phyloP scores from a whole-genome alignment of 2,797 vertebrate species.

The Melanogrammus aeglefinus region DNA sequence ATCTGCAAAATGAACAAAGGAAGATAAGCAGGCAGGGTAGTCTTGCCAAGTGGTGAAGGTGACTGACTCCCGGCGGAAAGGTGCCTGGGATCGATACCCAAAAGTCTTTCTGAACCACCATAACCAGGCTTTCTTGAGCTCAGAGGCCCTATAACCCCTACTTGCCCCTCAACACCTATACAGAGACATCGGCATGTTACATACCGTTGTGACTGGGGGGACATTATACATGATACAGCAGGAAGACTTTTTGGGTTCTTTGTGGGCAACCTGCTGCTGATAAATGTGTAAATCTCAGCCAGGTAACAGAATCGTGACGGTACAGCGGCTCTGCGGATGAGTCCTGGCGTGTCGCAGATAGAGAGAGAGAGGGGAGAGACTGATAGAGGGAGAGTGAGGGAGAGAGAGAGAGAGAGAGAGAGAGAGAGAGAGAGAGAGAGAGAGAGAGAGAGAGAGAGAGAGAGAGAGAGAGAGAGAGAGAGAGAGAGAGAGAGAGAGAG shows the following conservation, averaged over 20 bases:
- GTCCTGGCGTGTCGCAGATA: slow-evolving; percentile 51
- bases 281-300: slow-evolving; percentile 46
- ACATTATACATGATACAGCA: background rate
- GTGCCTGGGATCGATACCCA: too few relatives aligned
- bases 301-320: slow-evolving; percentile 50
- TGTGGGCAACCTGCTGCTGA: slow-evolving; percentile 41
- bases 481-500: slow-evolving; percentile 14
- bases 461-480: slow-evolving; percentile 19
- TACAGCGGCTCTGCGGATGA: slow-evolving; percentile 58
- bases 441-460: slow-evolving; percentile 20
- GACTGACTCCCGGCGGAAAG: too few relatives aligned
- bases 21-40: background rate
- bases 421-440: slow-evolving; percentile 41
- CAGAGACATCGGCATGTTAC: background rate
- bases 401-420: slow-evolving; percentile 50
- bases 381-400: background rate
- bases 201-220: too few relatives aligned
- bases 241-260: slow-evolving; percentile 43
- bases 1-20: background rate
- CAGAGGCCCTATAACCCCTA: background rate
- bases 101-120: background rate
- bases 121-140: background rate
- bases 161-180: background rate
- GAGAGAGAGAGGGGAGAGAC: slow-evolving; percentile 44
- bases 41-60: background rate